These are phyloP conservation scores for Gymnorhina tibicen DNA, from an alignment of 2,113 vertebrate species.

Conservation along the genomic window DNA sequence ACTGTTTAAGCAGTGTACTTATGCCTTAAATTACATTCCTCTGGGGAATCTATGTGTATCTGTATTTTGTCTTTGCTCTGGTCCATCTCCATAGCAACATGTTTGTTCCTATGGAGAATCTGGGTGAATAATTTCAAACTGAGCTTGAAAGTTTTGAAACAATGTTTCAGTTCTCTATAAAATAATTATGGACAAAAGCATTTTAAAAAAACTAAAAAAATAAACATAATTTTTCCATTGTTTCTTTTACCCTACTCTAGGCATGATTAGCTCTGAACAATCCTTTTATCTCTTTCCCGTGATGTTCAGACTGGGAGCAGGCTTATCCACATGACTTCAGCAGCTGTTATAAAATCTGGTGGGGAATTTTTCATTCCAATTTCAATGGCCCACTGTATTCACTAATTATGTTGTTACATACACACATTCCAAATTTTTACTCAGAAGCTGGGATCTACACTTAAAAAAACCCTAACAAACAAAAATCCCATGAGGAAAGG, in stretches of 20 bases:
- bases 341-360: conserved; percentile 28
- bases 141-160: conserved; percentile 56
- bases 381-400: conserved; percentile 23
- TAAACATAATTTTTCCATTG: not conserved
- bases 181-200: not conserved
- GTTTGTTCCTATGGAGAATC: conserved; percentile 62
- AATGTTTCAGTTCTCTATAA: not conserved
- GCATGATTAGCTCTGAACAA: not conserved
- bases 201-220: not conserved
- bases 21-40: conserved; percentile 17
- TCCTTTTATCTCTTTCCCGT: conserved; percentile 31
- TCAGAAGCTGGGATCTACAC: not conserved
- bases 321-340: conserved; percentile 23
- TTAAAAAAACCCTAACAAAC: not conserved
- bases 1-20: not conserved
- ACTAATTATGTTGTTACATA: conserved; percentile 1
- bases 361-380: not conserved
- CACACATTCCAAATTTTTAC: not conserved
- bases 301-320: conserved; percentile 19
- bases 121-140: conserved; percentile 44
- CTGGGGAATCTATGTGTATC: conserved; percentile 36
- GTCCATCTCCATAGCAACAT: conserved; percentile 69
- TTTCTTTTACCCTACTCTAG: not conserved
- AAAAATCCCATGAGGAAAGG: not conserved
- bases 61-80: conserved; percentile 53